Evolutionary conservation across 2,888 invertebrate genomes (phyloP).

Genomic region (Meiosimyza platycephala): DNA sequence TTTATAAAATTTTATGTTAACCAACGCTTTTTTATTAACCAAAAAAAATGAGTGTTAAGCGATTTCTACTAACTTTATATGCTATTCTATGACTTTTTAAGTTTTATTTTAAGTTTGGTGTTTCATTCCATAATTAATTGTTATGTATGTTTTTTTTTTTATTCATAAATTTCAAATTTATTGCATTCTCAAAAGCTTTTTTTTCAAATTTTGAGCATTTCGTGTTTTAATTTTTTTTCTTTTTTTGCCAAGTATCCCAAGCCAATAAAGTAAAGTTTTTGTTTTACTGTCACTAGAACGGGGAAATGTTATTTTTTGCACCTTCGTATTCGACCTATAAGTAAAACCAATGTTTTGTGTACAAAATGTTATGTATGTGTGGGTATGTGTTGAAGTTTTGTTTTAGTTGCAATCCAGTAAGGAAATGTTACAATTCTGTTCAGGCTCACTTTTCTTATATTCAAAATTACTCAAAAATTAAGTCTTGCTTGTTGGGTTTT

Average conservation of each 20-base stretch:
- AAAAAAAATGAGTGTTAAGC: neutral
- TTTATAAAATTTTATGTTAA: constrained; percentile 10
- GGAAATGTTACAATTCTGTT: too few relatives aligned
- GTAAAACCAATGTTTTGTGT: constrained; percentile 22
- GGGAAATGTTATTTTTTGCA: constrained; percentile 31
- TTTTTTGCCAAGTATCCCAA: constrained; percentile 14
- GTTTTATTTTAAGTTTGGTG: constrained; percentile 37
- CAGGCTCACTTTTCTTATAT: neutral
- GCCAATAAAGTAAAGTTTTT: too few relatives aligned
- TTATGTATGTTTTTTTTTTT: constrained; percentile 37
- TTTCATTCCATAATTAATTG: constrained; percentile 32
- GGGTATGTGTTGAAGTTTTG: constrained; percentile 11
- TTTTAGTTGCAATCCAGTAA: too few relatives aligned
- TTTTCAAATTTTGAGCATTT: constrained; percentile 16
- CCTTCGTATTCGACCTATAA: constrained; percentile 25
- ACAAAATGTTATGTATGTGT: constrained; percentile 24
- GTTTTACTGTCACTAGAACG: neutral
- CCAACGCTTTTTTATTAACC: constrained; percentile 13
- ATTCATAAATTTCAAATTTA: constrained; percentile 19
- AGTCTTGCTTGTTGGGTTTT: neutral
- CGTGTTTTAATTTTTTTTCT: constrained; percentile 31
- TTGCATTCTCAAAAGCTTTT: constrained; percentile 19
- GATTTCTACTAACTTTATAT: neutral
- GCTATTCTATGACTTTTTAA: neutral
- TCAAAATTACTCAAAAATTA: neutral